Percentiles rank a stretch among this genome's conserved stretches.
Evolutionary conservation across 2,888 invertebrate genomes (phyloP).

Genomic region (Syrphus vitripennis): DNA sequence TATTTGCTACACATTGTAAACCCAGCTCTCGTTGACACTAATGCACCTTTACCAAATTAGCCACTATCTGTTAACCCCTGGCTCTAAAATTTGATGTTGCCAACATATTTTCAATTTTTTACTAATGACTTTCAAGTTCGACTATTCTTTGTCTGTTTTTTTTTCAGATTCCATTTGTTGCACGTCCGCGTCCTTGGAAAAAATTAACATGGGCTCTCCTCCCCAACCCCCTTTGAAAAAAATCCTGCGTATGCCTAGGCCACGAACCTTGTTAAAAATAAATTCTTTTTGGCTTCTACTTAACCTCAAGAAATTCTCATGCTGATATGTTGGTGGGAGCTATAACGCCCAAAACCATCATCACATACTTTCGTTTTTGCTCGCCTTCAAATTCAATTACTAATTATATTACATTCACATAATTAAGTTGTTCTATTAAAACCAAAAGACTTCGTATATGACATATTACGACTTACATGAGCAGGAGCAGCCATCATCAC

Average conservation of each 20-base stretch:
- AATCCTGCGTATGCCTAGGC: no score
- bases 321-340: constrained; percentile 24
- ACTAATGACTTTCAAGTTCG: no score
- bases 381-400: constrained; percentile 46
- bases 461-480: background rate
- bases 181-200: no score
- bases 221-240: no score
- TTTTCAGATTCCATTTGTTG: no score
- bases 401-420: constrained; percentile 52
- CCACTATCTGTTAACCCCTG: no score
- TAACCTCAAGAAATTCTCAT: background rate
- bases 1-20: background rate
- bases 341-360: constrained; percentile 14
- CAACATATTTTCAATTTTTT: no score
- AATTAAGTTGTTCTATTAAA: constrained; percentile 23
- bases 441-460: constrained; percentile 7
- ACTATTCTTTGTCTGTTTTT: no score
- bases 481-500: background rate
- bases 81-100: no score
- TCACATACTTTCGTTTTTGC: background rate
- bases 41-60: background rate
- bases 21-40: background rate
- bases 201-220: no score
- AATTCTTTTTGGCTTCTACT: constrained; percentile 16
- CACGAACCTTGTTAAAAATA: constrained; percentile 23